Conservation (phyloP, 2,888 invertebrate genomes). For the Nomada ferruginata region DNA sequence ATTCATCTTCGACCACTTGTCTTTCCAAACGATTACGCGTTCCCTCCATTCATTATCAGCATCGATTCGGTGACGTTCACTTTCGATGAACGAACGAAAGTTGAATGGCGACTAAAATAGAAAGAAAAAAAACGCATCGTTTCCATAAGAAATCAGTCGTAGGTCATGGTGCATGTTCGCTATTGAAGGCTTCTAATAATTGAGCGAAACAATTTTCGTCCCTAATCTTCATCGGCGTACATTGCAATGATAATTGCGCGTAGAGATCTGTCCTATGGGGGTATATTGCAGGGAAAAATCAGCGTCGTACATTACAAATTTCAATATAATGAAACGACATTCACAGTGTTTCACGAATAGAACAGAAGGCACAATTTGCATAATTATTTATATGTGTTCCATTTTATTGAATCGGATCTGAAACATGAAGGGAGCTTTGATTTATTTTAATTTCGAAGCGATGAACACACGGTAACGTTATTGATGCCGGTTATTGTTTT, state of each 20-base stretch:
- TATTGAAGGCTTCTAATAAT: constrained; percentile 47
- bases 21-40: background rate
- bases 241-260: constrained; percentile 17
- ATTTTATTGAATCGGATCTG: no score
- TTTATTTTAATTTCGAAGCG: no score
- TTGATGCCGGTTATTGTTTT: background rate
- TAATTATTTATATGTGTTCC: background rate
- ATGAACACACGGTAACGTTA: background rate
- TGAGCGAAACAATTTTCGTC: constrained; percentile 7
- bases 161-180: constrained; percentile 28
- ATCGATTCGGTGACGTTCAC: constrained; percentile 53
- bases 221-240: constrained; percentile 1
- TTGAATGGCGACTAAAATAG: constrained; percentile 67
- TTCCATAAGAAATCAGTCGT: constrained; percentile 64
- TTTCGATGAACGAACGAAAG: constrained; percentile 70
- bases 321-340: constrained; percentile 14
- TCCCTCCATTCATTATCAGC: constrained; percentile 56
- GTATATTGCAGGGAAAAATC: constrained; percentile 6
- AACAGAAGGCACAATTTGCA: constrained; percentile 3
- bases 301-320: constrained; percentile 17
- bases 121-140: constrained; percentile 35
- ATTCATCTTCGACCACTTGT: constrained; percentile 17
- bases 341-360: constrained; percentile 10
- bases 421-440: no score
- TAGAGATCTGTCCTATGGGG: no score